phyloP scores from a whole-genome alignment of 2,113 vertebrate genomes.

The Hymenochirus boettgeri region DNA sequence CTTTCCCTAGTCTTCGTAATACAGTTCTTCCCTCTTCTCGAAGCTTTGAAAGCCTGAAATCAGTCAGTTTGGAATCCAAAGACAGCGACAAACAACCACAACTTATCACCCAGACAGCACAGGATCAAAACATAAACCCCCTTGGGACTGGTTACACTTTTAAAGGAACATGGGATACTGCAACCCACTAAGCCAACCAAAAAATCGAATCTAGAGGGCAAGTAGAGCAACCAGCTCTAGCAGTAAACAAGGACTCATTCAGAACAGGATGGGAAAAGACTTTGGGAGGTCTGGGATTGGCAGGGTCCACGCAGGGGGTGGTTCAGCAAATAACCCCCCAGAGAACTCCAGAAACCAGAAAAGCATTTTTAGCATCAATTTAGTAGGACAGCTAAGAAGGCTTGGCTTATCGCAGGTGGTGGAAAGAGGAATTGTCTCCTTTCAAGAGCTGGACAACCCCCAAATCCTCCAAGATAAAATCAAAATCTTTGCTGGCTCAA shows the following conservation, averaged over 20 bases:
- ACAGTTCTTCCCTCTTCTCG: conserved; percentile 70
- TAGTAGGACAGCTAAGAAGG: conserved; percentile 69
- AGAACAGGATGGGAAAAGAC: not conserved
- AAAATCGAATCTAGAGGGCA: not conserved
- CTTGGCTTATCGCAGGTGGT: conserved; percentile 72
- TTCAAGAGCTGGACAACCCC: not conserved
- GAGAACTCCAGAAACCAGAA: not conserved
- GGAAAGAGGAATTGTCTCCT: conserved; percentile 55
- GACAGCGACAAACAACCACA: not conserved
- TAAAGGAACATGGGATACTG: conserved; percentile 61
- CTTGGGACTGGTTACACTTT: conserved; percentile 44
- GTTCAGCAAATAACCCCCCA: fast-evolving
- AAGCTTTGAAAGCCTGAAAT: conserved; percentile 65
- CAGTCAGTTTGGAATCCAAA: conserved; percentile 32
- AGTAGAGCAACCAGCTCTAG: not conserved
- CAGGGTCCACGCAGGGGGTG: not conserved
- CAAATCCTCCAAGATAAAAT: not conserved
- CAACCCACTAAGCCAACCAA: conserved; percentile 33
- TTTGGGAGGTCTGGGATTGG: conserved; percentile 4
- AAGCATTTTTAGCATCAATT: conserved; percentile 68
- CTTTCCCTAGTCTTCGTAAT: conserved; percentile 63
- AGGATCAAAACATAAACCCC: not conserved
- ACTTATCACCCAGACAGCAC: conserved; percentile 20
- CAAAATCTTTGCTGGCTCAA: not conserved
- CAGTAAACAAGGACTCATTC: not conserved